A percentile compares a stretch with the other conserved stretches of the same genome.
phyloP scores from a whole-genome alignment of 2,888 invertebrate genomes.

The Stenoptilia bipunctidactyla region DNA sequence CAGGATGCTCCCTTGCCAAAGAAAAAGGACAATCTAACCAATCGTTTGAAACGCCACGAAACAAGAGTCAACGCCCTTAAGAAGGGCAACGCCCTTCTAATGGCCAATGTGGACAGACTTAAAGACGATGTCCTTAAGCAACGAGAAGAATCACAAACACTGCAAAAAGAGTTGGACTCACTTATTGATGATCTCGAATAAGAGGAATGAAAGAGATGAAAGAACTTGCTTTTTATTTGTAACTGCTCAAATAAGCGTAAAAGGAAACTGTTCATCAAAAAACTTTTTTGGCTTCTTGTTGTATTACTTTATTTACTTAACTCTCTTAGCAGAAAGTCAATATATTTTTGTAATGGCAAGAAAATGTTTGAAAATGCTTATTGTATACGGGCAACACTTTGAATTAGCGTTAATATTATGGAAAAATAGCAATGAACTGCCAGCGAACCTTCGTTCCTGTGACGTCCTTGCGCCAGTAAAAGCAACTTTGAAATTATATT shows the following conservation, averaged over 20 bases:
- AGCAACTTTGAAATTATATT: too few species aligned
- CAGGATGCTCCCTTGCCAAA: slow-evolving; percentile 77
- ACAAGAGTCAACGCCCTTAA: slow-evolving; percentile 83
- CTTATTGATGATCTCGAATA: slow-evolving; percentile 88
- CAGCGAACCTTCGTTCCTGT: too few species aligned
- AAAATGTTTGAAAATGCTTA: too few species aligned
- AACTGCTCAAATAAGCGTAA: background rate
- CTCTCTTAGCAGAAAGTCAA: too few species aligned
- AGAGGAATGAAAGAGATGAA: slow-evolving; percentile 12
- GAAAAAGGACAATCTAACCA: slow-evolving; percentile 75
- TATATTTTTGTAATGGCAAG: too few species aligned
- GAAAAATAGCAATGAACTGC: too few species aligned
- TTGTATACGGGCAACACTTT: too few species aligned
- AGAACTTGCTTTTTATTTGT: background rate
- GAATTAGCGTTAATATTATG: too few species aligned
- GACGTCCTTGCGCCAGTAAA: too few species aligned
- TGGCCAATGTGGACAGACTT: slow-evolving; percentile 88
- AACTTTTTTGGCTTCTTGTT: too few species aligned
- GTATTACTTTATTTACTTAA: too few species aligned
- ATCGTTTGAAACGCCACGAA: slow-evolving; percentile 81
- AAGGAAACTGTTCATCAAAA: background rate
- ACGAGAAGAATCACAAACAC: slow-evolving; percentile 80
- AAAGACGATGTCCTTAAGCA: slow-evolving; percentile 89
- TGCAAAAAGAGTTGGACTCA: slow-evolving; percentile 89
- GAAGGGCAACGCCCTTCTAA: slow-evolving; percentile 89